A percentile compares a stretch with the other conserved stretches of the same genome.
phyloP scores from a whole-genome alignment of 2,797 vertebrate genomes.

The Epinephelus awoara region DNA sequence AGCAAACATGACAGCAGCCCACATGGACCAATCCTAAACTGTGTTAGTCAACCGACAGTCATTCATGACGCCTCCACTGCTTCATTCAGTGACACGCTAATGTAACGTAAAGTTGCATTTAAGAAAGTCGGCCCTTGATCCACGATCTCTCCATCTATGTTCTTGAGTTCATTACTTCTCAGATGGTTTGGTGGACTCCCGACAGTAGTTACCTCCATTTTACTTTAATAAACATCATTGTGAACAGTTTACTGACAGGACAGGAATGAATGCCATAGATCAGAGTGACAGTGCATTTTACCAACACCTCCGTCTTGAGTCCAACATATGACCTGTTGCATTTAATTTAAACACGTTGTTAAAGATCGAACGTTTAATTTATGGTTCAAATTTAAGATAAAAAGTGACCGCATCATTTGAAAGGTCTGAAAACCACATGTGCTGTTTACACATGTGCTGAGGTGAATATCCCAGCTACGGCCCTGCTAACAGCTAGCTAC shows the following conservation, averaged over 20 bases:
- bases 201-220: neutral
- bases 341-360: neutral
- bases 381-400: neutral
- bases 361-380: accelerated
- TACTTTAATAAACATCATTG: neutral
- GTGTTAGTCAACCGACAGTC: too few relatives aligned
- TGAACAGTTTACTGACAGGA: neutral
- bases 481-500: slow-evolving; percentile 38
- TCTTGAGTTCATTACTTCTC: too few relatives aligned
- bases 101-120: neutral
- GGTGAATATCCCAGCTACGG: neutral
- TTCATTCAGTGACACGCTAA: neutral
- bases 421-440: neutral
- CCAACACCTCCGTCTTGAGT: too few relatives aligned
- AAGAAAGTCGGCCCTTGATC: neutral
- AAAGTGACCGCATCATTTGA: neutral
- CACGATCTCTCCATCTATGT: too few relatives aligned
- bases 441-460: slow-evolving; percentile 18
- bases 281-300: slow-evolving; percentile 28
- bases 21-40: neutral
- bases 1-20: neutral
- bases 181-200: neutral
- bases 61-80: neutral
- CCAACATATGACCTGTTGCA: slow-evolving; percentile 23
- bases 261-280: neutral